Base-by-base conservation (phyloP, 2,797 vertebrate genomes). In the Lepilemur septentrionalis region DNA sequence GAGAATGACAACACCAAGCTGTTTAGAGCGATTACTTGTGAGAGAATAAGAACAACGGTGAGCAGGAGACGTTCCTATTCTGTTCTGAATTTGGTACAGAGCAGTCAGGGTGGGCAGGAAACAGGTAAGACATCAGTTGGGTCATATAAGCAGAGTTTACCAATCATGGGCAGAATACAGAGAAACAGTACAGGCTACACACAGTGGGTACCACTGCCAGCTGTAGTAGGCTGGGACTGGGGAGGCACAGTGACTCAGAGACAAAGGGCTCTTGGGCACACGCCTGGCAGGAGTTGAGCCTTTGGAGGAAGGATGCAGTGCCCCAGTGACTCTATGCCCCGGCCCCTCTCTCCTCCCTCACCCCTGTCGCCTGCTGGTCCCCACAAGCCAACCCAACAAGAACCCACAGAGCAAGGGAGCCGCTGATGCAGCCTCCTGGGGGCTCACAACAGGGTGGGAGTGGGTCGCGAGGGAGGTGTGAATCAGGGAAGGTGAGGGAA, bases 21-120 rank as follows among this genome's bases (percentile, higher is more conserved):
- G 22, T 25, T 13, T 0, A 0, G 28, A 1, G 25, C 1, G 20
- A 32, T 32, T 23, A 15, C 50, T 12, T 2, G 32, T 4, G 57
- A 73, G 32, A 2, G 38, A 55, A 12, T 0, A 1, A 32, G 35
- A 57, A 43, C 7, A 12, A 15, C 11, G 23, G 28, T 14, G 25
- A 93, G 41, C 30, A 13, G 7, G 20, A 11, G 32, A 11, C 23
- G 20, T 30, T 32, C 4, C 7, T 0, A 1, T 20, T 46, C 38
- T 43, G 65, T 32, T 30, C 35, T 65, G 76, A 48, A 28, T 32
- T 84, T 52, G 9, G 38, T 1, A 32, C 61, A 73, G 25, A 17
- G 4, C 41, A 70, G 48, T 50, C 14, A n/a, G 52, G 35, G 41
- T 15, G 2, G 8, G 28, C 1, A 43, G 28, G 38, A n/a, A 89